Conservation (phyloP, 2,888 invertebrate species). For the Amiota minor region DNA sequence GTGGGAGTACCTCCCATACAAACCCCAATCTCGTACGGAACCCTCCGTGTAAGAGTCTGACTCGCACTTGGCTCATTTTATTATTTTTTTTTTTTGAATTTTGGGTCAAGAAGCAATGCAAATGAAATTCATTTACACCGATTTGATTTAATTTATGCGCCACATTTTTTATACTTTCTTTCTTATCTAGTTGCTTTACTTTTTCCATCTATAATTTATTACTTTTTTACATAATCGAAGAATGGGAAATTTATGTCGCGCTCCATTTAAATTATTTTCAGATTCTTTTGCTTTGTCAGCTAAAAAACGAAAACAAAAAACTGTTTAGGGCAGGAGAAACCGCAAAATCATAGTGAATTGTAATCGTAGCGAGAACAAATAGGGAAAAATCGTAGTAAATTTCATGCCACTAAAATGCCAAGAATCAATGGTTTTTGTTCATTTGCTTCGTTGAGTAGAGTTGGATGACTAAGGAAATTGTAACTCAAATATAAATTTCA, state of each 20-base stretch:
- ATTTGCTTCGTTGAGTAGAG: too few species aligned
- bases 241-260: conserved; percentile 37
- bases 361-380: conserved; percentile 45
- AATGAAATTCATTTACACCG: too few species aligned
- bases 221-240: too few species aligned
- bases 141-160: too few species aligned
- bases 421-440: conserved; percentile 1
- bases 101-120: background rate
- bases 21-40: too few species aligned
- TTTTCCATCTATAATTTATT: conserved; percentile 34
- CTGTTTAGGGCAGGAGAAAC: conserved; percentile 30
- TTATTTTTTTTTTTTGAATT: too few species aligned
- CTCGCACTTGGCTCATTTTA: too few species aligned
- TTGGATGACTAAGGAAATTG: too few species aligned
- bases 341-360: conserved; percentile 48
- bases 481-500: too few species aligned
- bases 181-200: conserved; percentile 15
- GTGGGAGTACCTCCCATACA: too few species aligned
- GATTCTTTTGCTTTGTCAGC: conserved; percentile 43
- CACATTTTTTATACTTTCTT: background rate
- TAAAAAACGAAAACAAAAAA: conserved; percentile 35
- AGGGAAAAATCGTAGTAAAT: conserved; percentile 29
- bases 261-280: conserved; percentile 51
- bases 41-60: too few species aligned
- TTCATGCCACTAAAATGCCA: conserved; percentile 33